Base-by-base conservation (phyloP, 2,113 vertebrate genomes). In the Pholis gunnellus region DNA sequence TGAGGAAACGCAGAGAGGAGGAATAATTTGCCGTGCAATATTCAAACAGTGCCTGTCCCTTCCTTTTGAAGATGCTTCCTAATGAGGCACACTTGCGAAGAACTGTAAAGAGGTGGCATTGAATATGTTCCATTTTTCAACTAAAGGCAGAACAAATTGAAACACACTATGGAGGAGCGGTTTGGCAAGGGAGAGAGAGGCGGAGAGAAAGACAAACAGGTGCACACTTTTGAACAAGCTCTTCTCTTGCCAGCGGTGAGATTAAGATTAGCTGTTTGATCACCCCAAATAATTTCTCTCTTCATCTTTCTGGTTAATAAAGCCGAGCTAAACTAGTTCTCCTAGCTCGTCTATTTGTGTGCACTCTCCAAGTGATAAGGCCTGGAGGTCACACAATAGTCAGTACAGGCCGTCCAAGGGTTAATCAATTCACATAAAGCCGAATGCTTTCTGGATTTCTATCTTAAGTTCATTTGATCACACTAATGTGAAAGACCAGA, bases 101-200 rank as follows among this genome's bases (percentile, higher is more conserved):
- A 84, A 87, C 73, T 78, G 81, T 73, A 81, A 84, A 79, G 64
- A 75, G 73, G 84, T 75, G 72, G 84, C 79, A 72, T 48, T 81
- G 76, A 86, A 83, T 66, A 42, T 78, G 83, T 78, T 72, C 50
- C 25, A 60, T 90, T 85, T 91, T 70, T 54, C 8, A 63, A 81
- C 70, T 83, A 87, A 87, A 88, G 59, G 85, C 81, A 77, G 74
- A 84, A 85, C 83, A 81, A 92, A 91, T 80, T 77, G 77, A 84
- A 83, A 83, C 64, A 84, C 67, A 82, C 85, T 88, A 15, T 78
- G 67, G 70, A 79, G 70, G 71, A 75, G 1, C 71, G 73, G 64
- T 73, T 81, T 89, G 75, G 84, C 76, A 46, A 9, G 20, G 7
- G 64, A 38, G 61, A 63, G n/a, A 44, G 14, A 44, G 38, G 72